Evolutionary conservation across 2,797 vertebrate species (phyloP).

Genomic region (Apogon talboti): DNA sequence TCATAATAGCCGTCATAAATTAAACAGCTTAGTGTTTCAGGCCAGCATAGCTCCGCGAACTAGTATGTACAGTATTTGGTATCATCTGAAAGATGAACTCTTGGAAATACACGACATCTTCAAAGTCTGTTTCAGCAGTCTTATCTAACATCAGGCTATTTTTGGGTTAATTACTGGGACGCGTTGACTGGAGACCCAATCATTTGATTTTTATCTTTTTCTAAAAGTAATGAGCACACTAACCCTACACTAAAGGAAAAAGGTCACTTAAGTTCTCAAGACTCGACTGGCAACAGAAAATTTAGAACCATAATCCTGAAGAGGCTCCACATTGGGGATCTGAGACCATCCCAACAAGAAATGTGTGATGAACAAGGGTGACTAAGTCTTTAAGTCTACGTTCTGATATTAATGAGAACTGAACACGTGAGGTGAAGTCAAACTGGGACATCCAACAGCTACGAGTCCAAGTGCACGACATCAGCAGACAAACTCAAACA

Average conservation of each 20-base stretch:
- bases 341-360: constrained; percentile 35
- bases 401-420: constrained; percentile 35
- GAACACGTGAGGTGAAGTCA: constrained; percentile 5
- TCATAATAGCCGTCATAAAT: constrained; percentile 60
- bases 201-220: constrained; percentile 7
- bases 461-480: no score
- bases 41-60: constrained; percentile 39
- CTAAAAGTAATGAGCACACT: background rate
- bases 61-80: constrained; percentile 69
- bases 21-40: constrained; percentile 43
- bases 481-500: background rate
- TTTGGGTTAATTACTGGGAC: constrained; percentile 18
- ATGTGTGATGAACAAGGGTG: constrained; percentile 8
- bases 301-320: constrained; percentile 39
- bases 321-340: constrained; percentile 35
- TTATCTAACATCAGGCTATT: constrained; percentile 52
- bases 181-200: background rate
- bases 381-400: constrained; percentile 22
- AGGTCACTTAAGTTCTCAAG: constrained; percentile 30
- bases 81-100: constrained; percentile 68
- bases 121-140: constrained; percentile 54
- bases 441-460: background rate
- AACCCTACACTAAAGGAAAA: constrained; percentile 3
- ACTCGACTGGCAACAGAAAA: constrained; percentile 33
- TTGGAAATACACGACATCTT: constrained; percentile 57